Evolutionary conservation across 2,888 invertebrate genomes (phyloP).

Genomic region (Conomelus anceps): DNA sequence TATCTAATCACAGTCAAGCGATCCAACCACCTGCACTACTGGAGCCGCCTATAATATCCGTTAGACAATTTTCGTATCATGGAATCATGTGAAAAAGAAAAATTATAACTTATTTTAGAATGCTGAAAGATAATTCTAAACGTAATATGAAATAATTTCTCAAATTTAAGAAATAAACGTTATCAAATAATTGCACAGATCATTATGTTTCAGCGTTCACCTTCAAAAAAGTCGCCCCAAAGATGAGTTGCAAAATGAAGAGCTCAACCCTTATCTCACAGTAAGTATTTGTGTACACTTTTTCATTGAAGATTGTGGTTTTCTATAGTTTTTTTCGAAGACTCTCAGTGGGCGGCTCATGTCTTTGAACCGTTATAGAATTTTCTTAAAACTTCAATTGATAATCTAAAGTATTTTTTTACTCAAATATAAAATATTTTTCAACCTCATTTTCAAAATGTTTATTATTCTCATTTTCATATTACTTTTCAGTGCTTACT

Average conservation of each 20-base stretch:
- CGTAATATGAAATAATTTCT: too few species aligned
- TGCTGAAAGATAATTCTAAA: too few species aligned
- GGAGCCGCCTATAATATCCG: too few species aligned
- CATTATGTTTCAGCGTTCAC: conserved; percentile 53
- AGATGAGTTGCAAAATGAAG: conserved; percentile 73
- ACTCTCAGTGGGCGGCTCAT: too few species aligned
- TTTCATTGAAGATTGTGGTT: not conserved
- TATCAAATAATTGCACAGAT: not conserved
- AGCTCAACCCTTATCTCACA: conserved; percentile 67
- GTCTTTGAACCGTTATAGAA: too few species aligned
- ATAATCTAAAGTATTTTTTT: too few species aligned
- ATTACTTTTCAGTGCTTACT: conserved; percentile 47
- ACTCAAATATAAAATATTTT: not conserved
- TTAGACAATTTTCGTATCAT: too few species aligned
- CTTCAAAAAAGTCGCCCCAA: conserved; percentile 67
- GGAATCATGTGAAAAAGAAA: too few species aligned
- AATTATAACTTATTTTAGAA: too few species aligned
- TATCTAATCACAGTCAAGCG: too few species aligned
- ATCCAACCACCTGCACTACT: too few species aligned
- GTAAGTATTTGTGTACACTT: conserved; percentile 37
- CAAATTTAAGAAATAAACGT: not conserved
- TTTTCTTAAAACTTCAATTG: too few species aligned
- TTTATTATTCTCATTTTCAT: not conserved
- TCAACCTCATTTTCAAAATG: not conserved
- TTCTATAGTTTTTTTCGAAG: conserved; percentile 12